Conservation (phyloP, 2,888 invertebrate genomes). For the Drosophila cognata region DNA sequence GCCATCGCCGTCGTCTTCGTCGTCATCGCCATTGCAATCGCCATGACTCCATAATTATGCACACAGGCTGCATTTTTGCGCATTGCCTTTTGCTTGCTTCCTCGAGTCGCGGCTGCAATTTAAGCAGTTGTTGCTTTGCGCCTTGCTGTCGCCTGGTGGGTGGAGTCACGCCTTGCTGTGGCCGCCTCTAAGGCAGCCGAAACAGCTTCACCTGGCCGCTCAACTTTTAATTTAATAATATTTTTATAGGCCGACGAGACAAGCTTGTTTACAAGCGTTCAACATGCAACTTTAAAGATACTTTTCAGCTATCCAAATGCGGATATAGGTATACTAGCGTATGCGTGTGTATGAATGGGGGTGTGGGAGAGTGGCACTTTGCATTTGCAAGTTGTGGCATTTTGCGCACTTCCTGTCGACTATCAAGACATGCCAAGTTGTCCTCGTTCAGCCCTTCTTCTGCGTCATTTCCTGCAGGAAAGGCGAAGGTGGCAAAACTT, state of each 20-base stretch:
- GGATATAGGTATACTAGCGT: conserved; percentile 38
- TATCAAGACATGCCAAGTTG: conserved; percentile 68
- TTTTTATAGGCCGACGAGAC: conserved; percentile 79
- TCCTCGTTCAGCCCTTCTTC: conserved; percentile 50
- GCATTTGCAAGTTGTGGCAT: conserved; percentile 76
- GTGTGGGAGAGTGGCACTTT: conserved; percentile 52
- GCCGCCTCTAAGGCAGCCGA: conserved; percentile 42
- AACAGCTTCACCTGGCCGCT: conserved; percentile 46
- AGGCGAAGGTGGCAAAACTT: conserved; percentile 61
- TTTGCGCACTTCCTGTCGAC: conserved; percentile 84
- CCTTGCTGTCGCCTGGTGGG: conserved; percentile 52
- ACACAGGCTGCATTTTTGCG: conserved; percentile 67
- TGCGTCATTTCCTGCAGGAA: conserved; percentile 56
- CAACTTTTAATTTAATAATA: conserved; percentile 80
- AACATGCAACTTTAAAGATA: conserved; percentile 81
- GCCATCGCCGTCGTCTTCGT: conserved; percentile 20
- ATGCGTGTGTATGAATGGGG: conserved; percentile 6
- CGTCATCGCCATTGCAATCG: conserved; percentile 68
- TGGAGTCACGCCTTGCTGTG: conserved; percentile 70
- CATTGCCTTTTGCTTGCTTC: conserved; percentile 56
- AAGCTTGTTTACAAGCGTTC: conserved; percentile 78
- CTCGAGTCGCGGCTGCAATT: conserved; percentile 28
- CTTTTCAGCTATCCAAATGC: conserved; percentile 56
- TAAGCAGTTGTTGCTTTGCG: conserved; percentile 21
- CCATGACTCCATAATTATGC: conserved; percentile 79